Percentiles rank a stretch among this genome's conserved stretches.
Conservation (phyloP, 2,888 invertebrate species). For the Caenorhabditis becei region DNA sequence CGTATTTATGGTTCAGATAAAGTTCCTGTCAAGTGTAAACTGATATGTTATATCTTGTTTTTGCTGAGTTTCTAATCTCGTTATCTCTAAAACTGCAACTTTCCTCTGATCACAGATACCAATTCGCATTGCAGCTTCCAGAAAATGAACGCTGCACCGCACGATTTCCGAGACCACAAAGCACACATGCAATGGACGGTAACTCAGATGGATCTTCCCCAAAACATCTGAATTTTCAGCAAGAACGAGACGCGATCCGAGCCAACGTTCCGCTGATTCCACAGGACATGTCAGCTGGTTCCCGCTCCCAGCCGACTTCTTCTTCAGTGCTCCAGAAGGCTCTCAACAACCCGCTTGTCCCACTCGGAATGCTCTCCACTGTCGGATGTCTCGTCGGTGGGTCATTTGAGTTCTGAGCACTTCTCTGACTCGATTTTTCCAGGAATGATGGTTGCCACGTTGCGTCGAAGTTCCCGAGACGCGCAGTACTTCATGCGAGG, state of each 20-base stretch:
- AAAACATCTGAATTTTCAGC: slow-evolving; percentile 40
- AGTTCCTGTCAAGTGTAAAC: slow-evolving; percentile 12
- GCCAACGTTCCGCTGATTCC: slow-evolving; percentile 75
- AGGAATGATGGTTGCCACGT: slow-evolving; percentile 74
- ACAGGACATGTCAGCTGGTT: slow-evolving; percentile 69
- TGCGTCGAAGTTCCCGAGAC: slow-evolving; percentile 69
- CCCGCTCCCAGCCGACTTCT: slow-evolving; percentile 34
- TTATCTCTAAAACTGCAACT: neutral
- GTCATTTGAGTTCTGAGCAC: too few species aligned
- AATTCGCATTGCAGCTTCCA: neutral
- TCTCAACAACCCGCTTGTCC: slow-evolving; percentile 74
- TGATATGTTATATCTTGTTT: neutral
- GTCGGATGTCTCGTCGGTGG: slow-evolving; percentile 75
- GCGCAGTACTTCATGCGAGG: slow-evolving; percentile 78
- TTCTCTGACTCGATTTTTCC: too few species aligned
- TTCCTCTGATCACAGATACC: too few species aligned
- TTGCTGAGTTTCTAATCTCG: neutral
- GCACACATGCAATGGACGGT: slow-evolving; percentile 75
- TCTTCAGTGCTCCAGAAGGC: slow-evolving; percentile 69
- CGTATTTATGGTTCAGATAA: slow-evolving; percentile 9
- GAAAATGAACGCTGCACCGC: slow-evolving; percentile 64
- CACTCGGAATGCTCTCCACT: slow-evolving; percentile 76
- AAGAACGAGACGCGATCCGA: slow-evolving; percentile 59
- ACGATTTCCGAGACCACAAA: slow-evolving; percentile 73
- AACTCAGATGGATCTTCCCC: neutral